These are phyloP conservation scores for Chrysina gloriosa DNA, from an alignment of 2,888 invertebrate genomes.

Conservation along the genomic window DNA sequence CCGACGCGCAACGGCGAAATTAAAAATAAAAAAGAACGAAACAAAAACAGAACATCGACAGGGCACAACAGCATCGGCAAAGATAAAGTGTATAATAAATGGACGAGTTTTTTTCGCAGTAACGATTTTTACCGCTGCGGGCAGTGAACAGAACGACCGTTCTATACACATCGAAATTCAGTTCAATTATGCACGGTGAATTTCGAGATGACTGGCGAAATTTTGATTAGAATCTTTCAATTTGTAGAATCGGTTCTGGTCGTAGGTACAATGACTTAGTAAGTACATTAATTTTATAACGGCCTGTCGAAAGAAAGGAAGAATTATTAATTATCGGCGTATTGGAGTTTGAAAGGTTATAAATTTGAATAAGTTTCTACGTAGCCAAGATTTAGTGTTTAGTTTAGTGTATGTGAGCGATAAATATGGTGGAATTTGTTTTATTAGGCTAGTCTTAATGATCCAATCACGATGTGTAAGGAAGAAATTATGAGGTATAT, in stretches of 20 bases:
- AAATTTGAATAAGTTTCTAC: no score
- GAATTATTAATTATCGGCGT: no score
- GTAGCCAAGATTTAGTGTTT: no score
- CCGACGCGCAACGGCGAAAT: neutral
- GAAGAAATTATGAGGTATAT: no score
- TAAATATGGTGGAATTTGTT: no score
- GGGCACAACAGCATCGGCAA: neutral
- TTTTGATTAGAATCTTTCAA: constrained; percentile 34
- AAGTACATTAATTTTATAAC: neutral
- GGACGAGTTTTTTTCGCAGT: neutral
- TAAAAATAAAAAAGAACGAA: constrained; percentile 24
- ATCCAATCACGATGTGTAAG: no score
- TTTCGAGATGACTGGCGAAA: constrained; percentile 31
- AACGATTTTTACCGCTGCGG: constrained; percentile 28
- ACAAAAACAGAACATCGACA: no score
- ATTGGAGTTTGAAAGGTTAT: no score
- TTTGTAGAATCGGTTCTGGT: neutral
- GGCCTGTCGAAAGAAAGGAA: no score
- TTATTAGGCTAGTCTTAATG: no score
- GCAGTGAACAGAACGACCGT: constrained; percentile 1
- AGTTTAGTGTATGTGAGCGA: no score
- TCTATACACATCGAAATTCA: neutral
- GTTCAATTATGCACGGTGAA: constrained; percentile 34
- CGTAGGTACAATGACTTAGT: constrained; percentile 9
- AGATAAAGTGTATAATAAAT: constrained; percentile 3